These are phyloP conservation scores for Radopholus similis DNA, from an alignment of 1,140 invertebrate species.

Conservation along the genomic window DNA sequence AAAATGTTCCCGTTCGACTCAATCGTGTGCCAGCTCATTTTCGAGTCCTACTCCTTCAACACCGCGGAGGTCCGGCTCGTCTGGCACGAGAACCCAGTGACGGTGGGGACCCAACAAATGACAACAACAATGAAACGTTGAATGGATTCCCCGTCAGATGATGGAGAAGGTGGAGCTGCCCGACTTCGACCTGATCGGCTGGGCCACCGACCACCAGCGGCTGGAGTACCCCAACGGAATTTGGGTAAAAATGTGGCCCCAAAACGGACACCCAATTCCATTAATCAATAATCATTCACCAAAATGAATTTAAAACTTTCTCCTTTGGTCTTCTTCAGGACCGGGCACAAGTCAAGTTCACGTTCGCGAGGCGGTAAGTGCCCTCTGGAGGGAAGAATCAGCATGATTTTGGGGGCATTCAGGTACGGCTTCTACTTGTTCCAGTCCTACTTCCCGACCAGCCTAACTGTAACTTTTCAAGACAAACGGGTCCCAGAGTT, in stretches of 20 bases:
- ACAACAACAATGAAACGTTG: too few relatives aligned
- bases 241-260: conserved; percentile 32
- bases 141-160: too few relatives aligned
- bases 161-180: conserved; percentile 60
- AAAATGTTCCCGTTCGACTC: conserved; percentile 60
- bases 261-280: neutral
- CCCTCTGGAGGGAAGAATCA: neutral
- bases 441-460: conserved; percentile 58
- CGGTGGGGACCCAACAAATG: too few relatives aligned
- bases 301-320: conserved; percentile 4
- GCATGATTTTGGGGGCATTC: neutral
- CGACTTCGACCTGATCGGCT: conserved; percentile 59
- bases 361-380: conserved; percentile 49
- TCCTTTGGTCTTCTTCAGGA: neutral
- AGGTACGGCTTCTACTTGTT: conserved; percentile 59
- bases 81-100: conserved; percentile 55
- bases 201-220: conserved; percentile 55
- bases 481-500: too few relatives aligned
- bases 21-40: conserved; percentile 52
- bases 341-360: conserved; percentile 54
- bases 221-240: conserved; percentile 59
- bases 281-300: too few relatives aligned
- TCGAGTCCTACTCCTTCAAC: conserved; percentile 58
- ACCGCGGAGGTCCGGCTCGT: conserved; percentile 57
- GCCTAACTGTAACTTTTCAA: conserved; percentile 48